These are phyloP conservation scores for Narcine bancroftii DNA, from an alignment of 2,113 vertebrate genomes.

Conservation along the genomic window DNA sequence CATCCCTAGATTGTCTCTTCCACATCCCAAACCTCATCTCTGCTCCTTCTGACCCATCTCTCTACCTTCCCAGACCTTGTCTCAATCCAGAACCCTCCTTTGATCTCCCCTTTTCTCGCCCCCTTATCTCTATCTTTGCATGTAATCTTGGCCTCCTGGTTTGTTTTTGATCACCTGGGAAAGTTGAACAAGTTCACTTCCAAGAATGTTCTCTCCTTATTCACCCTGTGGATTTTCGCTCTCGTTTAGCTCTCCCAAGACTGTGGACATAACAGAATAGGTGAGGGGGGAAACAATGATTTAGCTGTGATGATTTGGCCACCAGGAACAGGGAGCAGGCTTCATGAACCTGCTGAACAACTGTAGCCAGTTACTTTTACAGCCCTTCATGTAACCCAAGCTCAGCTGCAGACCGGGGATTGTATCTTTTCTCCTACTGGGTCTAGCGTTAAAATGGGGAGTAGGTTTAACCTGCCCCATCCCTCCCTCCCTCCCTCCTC, in stretches of 20 bases:
- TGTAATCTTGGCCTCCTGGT: not conserved
- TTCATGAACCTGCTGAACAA: not conserved
- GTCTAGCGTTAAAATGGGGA: not conserved
- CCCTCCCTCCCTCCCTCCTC: no score
- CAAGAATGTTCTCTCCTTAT: not conserved
- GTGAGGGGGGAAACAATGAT: not conserved
- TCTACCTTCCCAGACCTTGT: not conserved
- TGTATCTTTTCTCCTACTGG: not conserved
- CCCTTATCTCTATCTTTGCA: not conserved
- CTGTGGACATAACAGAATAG: not conserved
- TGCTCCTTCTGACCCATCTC: not conserved
- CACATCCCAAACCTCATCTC: not conserved
- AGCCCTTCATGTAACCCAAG: no score
- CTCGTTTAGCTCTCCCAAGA: not conserved
- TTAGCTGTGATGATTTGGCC: not conserved
- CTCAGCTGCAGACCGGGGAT: not conserved
- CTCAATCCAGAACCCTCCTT: slow-evolving; percentile 37
- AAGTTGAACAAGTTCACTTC: not conserved
- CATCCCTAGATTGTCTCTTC: not conserved
- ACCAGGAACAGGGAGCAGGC: not conserved
- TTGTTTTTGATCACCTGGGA: not conserved
- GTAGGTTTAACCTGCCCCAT: no score
- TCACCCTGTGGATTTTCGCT: not conserved
- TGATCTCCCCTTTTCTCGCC: not conserved
- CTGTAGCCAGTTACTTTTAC: not conserved